Conservation (phyloP, 1,140 invertebrate species). For the Hirudo medicinalis region DNA sequence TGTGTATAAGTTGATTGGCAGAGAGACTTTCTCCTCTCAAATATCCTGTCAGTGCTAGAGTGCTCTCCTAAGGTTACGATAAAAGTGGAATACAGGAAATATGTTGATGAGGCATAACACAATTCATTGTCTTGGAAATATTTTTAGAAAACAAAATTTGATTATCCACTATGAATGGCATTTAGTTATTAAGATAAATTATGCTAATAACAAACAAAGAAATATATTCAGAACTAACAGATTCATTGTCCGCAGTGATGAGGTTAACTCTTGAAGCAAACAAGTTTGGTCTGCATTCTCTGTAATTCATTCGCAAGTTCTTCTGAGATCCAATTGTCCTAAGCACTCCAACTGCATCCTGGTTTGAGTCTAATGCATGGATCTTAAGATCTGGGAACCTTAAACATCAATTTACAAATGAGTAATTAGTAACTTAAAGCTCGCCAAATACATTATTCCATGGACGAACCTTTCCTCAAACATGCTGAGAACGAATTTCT, state of each 20-base stretch:
- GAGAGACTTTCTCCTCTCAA: slow-evolving; percentile 59
- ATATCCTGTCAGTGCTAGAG: slow-evolving; percentile 70
- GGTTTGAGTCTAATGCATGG: slow-evolving; percentile 55
- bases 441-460: too few species aligned
- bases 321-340: slow-evolving; percentile 67
- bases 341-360: slow-evolving; percentile 64
- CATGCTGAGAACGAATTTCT: not conserved
- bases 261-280: slow-evolving; percentile 43
- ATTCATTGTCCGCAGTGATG: not conserved
- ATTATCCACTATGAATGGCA: too few species aligned
- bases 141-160: too few species aligned
- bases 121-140: too few species aligned
- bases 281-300: slow-evolving; percentile 63
- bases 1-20: slow-evolving; percentile 74
- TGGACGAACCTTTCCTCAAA: too few species aligned
- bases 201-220: too few species aligned
- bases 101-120: too few species aligned
- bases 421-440: too few species aligned
- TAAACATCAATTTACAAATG: slow-evolving; percentile 13
- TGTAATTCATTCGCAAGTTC: slow-evolving; percentile 55
- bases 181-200: too few species aligned
- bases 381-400: slow-evolving; percentile 67
- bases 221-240: too few species aligned
- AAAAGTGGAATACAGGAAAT: too few species aligned
- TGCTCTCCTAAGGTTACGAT: slow-evolving; percentile 43